phyloP scores from a whole-genome alignment of 2,797 vertebrate species.

The Sebastes hubbsi region DNA sequence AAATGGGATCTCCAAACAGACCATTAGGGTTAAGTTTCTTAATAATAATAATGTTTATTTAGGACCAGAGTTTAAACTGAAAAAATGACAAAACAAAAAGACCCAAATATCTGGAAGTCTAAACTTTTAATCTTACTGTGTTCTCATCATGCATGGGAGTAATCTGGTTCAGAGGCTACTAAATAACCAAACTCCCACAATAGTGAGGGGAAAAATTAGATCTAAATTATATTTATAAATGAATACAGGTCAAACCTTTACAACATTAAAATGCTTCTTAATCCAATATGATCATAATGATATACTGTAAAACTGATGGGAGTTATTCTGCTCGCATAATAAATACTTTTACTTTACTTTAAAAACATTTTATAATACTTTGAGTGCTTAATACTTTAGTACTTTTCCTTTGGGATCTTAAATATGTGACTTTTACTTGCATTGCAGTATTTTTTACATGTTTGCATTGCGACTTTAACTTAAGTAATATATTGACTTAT shows the following conservation, averaged over 20 bases:
- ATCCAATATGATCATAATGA: not conserved
- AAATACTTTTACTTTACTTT: not conserved
- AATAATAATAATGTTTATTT: not conserved
- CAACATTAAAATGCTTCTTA: not conserved
- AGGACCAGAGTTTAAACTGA: not conserved
- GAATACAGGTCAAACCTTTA: not conserved
- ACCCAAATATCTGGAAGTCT: constrained; percentile 4
- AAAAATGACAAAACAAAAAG: not conserved
- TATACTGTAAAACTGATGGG: not conserved
- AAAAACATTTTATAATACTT: not conserved
- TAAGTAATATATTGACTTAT: not conserved
- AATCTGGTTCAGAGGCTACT: not conserved
- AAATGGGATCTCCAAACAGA: not conserved
- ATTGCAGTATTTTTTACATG: not conserved
- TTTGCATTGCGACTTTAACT: not conserved
- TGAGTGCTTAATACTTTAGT: not conserved
- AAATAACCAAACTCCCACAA: not conserved
- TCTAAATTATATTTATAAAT: not conserved
- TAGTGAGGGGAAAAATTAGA: not conserved
- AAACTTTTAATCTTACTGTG: not conserved
- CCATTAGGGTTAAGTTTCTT: not conserved
- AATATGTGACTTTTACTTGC: not conserved
- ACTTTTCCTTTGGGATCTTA: not conserved
- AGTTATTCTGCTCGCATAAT: not conserved
- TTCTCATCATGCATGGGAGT: not conserved